Conservation (phyloP, 92 coral and sea anemone genomes). For the Siderastrea radians region DNA sequence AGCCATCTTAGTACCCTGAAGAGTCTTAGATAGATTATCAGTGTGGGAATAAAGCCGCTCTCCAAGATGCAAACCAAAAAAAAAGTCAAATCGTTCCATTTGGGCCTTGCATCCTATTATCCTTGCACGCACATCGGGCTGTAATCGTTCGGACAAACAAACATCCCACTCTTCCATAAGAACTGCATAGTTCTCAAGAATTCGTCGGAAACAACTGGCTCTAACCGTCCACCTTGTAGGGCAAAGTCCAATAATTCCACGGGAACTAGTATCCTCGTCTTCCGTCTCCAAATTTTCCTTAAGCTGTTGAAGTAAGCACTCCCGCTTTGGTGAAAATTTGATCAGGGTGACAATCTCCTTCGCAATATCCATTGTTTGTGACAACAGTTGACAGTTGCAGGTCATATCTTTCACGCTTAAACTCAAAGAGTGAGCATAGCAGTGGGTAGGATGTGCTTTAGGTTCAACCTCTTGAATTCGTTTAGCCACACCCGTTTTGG, state of each 20-base stretch:
- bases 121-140: background rate
- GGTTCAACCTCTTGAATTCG: no score
- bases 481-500: no score
- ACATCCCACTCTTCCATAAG: background rate
- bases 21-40: conserved; percentile 37
- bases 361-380: no score
- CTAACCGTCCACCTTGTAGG: conserved; percentile 71
- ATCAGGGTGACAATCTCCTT: no score
- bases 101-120: background rate
- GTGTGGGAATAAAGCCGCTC: conserved; percentile 17
- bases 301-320: no score
- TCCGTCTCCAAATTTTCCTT: conserved; percentile 40
- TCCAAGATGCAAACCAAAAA: conserved; percentile 23
- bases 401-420: no score
- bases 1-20: conserved; percentile 37
- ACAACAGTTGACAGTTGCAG: no score
- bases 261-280: conserved; percentile 48
- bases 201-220: conserved; percentile 55
- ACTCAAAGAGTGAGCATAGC: no score
- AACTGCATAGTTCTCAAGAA: conserved; percentile 9
- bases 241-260: conserved; percentile 58
- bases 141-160: background rate
- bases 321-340: no score
- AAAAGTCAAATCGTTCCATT: background rate
- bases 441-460: no score